Percentiles rank a stretch among this genome's conserved stretches.
These are phyloP conservation scores for Stenchaetothrips biformis DNA, from an alignment of 2,888 invertebrate species.

Conservation along the genomic window DNA sequence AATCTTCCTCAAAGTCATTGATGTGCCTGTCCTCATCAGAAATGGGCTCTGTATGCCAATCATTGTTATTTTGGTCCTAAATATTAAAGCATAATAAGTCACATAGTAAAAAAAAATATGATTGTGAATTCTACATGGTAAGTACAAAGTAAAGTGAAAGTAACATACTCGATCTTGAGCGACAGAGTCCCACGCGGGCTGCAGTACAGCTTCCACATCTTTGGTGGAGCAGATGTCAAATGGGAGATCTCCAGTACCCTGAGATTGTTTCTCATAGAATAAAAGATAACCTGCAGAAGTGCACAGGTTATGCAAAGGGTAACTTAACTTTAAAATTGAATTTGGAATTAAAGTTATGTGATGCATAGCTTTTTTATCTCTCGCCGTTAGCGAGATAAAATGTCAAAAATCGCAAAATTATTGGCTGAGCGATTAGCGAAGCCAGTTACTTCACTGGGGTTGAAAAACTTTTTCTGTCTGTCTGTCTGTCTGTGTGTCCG, in stretches of 20 bases:
- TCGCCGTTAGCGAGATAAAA: too few relatives aligned
- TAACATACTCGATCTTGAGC: too few relatives aligned
- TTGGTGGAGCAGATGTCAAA: background rate
- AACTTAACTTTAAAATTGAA: too few relatives aligned
- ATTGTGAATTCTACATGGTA: background rate
- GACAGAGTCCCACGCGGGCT: background rate
- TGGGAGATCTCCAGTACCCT: background rate
- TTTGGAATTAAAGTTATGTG: too few relatives aligned
- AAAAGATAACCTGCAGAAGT: background rate
- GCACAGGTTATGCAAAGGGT: too few relatives aligned
- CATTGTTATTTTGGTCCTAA: background rate
- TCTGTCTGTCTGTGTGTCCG: too few relatives aligned
- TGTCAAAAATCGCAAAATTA: too few relatives aligned
- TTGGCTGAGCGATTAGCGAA: too few relatives aligned
- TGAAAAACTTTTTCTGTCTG: too few relatives aligned
- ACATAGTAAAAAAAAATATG: background rate
- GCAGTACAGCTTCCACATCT: background rate
- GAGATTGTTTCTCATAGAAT: background rate
- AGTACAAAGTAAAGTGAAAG: too few relatives aligned
- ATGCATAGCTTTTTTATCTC: too few relatives aligned
- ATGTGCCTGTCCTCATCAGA: background rate
- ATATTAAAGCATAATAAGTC: background rate
- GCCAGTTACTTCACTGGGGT: too few relatives aligned
- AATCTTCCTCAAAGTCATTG: background rate
- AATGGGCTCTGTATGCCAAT: background rate